These are phyloP conservation scores for Calypte anna DNA, from an alignment of 2,113 vertebrate species.

Conservation along the genomic window DNA sequence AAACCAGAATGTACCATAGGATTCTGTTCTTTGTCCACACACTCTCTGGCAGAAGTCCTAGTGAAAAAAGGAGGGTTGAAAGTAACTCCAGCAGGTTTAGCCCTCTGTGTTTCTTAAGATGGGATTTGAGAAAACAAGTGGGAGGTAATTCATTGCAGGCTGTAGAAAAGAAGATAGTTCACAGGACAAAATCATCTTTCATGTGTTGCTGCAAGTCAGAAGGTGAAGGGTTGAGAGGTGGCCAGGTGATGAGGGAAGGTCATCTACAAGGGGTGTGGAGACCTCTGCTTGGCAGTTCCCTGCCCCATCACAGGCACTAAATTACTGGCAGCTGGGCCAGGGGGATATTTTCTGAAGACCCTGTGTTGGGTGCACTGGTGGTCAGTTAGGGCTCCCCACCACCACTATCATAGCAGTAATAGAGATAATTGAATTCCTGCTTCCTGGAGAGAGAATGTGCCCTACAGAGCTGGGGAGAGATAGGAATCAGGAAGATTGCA, in stretches of 20 bases:
- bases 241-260: background rate
- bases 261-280: background rate
- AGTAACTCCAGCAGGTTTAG: background rate
- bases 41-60: background rate
- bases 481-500: background rate
- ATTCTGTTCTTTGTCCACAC: background rate
- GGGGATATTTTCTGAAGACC: background rate
- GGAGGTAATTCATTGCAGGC: background rate
- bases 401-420: rapidly evolving
- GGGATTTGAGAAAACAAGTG: background rate
- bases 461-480: background rate
- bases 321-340: background rate
- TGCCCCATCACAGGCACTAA: background rate
- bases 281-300: background rate
- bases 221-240: background rate
- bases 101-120: background rate
- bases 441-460: background rate
- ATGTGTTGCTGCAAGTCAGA: background rate
- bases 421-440: background rate
- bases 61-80: background rate
- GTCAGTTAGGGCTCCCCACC: background rate
- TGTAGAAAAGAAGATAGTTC: background rate
- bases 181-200: background rate
- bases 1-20: rapidly evolving
- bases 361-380: background rate